These are phyloP conservation scores for Epinephelus coioides DNA, from an alignment of 2,797 vertebrate species.

Conservation along the genomic window DNA sequence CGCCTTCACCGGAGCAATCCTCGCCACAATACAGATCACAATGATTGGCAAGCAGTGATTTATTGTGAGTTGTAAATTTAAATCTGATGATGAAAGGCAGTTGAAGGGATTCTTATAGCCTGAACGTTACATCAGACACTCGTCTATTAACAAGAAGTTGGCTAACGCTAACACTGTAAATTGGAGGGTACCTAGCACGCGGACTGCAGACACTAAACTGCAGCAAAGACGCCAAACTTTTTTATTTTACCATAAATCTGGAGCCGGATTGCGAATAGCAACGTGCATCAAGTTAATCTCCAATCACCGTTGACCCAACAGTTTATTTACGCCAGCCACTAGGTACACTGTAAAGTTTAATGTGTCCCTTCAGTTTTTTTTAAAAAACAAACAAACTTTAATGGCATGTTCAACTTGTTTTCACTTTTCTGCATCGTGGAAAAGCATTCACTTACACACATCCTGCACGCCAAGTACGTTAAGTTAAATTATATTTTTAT, in stretches of 20 bases:
- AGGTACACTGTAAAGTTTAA: not conserved
- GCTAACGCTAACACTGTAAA: conserved; percentile 36
- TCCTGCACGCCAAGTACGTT: not conserved
- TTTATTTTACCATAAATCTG: not conserved
- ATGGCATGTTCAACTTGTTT: not conserved
- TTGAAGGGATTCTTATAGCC: accelerated
- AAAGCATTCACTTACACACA: not conserved
- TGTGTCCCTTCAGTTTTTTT: not conserved
- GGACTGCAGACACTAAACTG: conserved; percentile 43
- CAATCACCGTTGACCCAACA: accelerated
- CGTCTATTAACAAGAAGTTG: not conserved
- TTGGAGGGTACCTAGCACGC: conserved; percentile 49
- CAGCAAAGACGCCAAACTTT: conserved; percentile 20
- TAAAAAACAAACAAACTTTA: no score
- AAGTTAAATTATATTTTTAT: not conserved
- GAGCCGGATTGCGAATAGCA: not conserved
- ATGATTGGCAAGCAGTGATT: not conserved
- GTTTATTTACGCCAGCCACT: not conserved
- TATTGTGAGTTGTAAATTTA: not conserved
- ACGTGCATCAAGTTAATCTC: not conserved
- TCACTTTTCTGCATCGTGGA: not conserved
- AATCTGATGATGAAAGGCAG: not conserved
- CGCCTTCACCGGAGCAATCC: not conserved
- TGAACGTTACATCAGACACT: not conserved
- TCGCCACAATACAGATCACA: not conserved